phyloP scores from a whole-genome alignment of 2,797 vertebrate genomes.

The Fistularia commersonii region DNA sequence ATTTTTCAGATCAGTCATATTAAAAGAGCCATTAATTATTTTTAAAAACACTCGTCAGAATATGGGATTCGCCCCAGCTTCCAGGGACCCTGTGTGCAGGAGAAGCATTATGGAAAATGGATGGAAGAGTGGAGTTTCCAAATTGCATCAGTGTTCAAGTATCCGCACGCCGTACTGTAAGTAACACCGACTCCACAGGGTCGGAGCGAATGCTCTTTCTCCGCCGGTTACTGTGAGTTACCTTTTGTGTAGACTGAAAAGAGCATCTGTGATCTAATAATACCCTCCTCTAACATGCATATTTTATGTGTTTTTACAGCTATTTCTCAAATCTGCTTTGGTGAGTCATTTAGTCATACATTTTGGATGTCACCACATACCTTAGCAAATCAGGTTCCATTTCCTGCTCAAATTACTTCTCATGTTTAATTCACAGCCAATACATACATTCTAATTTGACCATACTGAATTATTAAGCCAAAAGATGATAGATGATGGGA shows the following conservation, averaged over 20 bases:
- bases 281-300: conserved; percentile 64
- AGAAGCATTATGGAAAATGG: conserved; percentile 6
- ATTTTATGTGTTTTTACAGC: conserved; percentile 76
- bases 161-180: conserved; percentile 23
- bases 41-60: too few relatives aligned
- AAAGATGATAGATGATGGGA: conserved; percentile 56
- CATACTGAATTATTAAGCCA: conserved; percentile 63
- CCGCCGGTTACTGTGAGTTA: conserved; percentile 48
- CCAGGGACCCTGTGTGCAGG: too few relatives aligned
- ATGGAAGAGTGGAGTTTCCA: conserved; percentile 15
- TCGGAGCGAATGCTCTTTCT: conserved; percentile 31
- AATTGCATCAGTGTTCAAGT: conserved; percentile 9
- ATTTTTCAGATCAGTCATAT: too few relatives aligned
- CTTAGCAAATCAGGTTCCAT: conserved; percentile 69
- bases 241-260: conserved; percentile 64
- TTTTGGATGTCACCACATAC: conserved; percentile 67
- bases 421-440: conserved; percentile 73
- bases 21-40: too few relatives aligned
- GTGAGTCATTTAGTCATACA: conserved; percentile 69
- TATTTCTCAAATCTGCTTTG: conserved; percentile 70
- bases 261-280: conserved; percentile 73
- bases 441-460: conserved; percentile 73
- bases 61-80: too few relatives aligned
- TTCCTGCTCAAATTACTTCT: conserved; percentile 73
- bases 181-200: conserved; percentile 15